Conservation (phyloP, 2,113 vertebrate species). For the Silurus asotus region DNA sequence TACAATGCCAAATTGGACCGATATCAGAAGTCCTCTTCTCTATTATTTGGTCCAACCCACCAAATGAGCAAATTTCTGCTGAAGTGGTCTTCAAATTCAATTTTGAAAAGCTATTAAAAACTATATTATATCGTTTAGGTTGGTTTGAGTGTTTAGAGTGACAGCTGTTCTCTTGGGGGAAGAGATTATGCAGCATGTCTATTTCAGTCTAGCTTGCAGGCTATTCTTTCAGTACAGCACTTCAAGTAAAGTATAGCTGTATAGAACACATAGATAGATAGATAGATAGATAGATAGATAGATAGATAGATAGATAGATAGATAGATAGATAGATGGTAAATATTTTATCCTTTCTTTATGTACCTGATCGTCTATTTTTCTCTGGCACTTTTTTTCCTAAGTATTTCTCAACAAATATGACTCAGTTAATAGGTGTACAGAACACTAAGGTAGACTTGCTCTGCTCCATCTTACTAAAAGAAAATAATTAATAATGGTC, state of each 20-base stretch:
- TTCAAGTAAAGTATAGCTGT: not conserved
- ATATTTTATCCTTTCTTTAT: slow-evolving; percentile 51
- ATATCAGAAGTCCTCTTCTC: slow-evolving; percentile 48
- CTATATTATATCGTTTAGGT: slow-evolving; percentile 60
- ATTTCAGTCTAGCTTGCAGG: slow-evolving; percentile 44
- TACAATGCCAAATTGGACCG: slow-evolving; percentile 55
- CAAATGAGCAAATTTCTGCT: slow-evolving; percentile 60
- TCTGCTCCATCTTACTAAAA: slow-evolving; percentile 39
- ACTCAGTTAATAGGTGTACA: slow-evolving; percentile 40
- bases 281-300: not conserved
- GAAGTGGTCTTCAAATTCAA: slow-evolving; percentile 65
- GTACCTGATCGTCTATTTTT: slow-evolving; percentile 28
- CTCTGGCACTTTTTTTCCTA: slow-evolving; percentile 11
- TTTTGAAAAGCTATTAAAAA: slow-evolving; percentile 67
- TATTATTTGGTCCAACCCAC: slow-evolving; percentile 53
- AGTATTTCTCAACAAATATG: slow-evolving; percentile 42
- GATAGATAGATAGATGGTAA: not conserved
- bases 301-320: not conserved
- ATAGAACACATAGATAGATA: not conserved
- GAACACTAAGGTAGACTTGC: slow-evolving; percentile 15
- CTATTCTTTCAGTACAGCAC: not conserved
- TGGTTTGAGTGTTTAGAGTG: slow-evolving; percentile 50
- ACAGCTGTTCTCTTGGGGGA: slow-evolving; percentile 52
- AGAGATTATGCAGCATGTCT: slow-evolving; percentile 63
- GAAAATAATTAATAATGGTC: slow-evolving; percentile 42